These are phyloP conservation scores for Lontra canadensis DNA, from an alignment of 2,113 vertebrate genomes.

Conservation along the genomic window DNA sequence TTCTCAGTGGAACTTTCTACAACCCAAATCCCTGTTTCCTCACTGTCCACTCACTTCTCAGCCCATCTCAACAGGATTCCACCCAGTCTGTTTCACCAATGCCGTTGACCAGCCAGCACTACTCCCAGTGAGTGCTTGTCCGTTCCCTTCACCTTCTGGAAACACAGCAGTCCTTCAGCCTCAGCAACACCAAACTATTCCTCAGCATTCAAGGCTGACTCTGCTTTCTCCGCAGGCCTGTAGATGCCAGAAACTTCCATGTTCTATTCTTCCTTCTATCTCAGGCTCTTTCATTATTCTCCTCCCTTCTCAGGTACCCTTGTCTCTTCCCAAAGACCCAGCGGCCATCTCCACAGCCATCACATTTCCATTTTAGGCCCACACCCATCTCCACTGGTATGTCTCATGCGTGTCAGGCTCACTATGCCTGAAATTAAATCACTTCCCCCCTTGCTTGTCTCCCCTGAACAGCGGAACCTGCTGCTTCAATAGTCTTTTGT, in stretches of 20 bases:
- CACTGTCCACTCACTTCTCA: neutral
- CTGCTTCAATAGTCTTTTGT: neutral
- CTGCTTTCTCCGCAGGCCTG: neutral
- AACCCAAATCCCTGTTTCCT: neutral
- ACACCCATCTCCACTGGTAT: neutral
- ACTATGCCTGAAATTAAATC: neutral
- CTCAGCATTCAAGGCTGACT: neutral
- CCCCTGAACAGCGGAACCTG: neutral
- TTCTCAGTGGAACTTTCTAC: neutral
- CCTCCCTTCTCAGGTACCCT: neutral
- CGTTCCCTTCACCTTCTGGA: neutral
- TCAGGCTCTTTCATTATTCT: neutral
- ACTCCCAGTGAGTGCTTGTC: no score
- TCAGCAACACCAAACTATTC: neutral
- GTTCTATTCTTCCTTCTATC: neutral
- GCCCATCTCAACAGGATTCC: neutral
- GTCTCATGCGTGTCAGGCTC: neutral
- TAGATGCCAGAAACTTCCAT: neutral
- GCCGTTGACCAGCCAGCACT: fast-evolving
- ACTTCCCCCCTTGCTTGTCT: neutral
- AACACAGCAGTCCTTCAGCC: neutral
- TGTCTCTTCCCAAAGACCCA: neutral
- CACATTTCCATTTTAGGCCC: neutral
- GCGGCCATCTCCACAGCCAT: neutral
- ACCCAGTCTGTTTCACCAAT: neutral